Conservation (phyloP, 2,797 vertebrate species). For the Melanotaenia trifasciata region DNA sequence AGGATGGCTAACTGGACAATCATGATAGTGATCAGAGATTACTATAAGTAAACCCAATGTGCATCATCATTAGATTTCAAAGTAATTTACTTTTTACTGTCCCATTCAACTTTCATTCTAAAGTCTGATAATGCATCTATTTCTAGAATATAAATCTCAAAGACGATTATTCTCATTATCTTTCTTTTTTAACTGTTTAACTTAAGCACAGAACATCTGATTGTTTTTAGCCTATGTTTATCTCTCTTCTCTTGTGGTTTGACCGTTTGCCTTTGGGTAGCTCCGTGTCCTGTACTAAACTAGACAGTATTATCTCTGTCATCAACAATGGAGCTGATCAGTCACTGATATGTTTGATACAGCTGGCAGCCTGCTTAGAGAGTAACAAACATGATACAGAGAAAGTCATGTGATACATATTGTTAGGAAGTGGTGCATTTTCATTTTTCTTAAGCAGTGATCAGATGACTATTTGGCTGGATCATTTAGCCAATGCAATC, state of each 20-base stretch:
- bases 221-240: background rate
- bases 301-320: slow-evolving; percentile 52
- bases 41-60: background rate
- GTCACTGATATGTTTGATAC: slow-evolving; percentile 61
- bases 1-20: slow-evolving; percentile 12
- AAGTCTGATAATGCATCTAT: background rate
- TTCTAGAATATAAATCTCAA: background rate
- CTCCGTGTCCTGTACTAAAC: slow-evolving; percentile 24
- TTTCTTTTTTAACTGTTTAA: background rate
- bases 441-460: background rate
- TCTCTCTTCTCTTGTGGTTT: background rate
- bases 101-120: background rate
- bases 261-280: background rate
- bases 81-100: background rate
- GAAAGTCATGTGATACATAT: background rate
- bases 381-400: slow-evolving; percentile 19
- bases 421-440: background rate
- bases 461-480: background rate
- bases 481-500: background rate
- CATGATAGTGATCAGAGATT: background rate
- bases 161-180: background rate
- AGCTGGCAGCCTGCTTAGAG: slow-evolving; percentile 38
- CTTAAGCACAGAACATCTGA: background rate
- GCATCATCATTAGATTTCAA: background rate
- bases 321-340: slow-evolving; percentile 72